phyloP scores from a whole-genome alignment of 2,797 vertebrate species.

The Scolopax rusticola region DNA sequence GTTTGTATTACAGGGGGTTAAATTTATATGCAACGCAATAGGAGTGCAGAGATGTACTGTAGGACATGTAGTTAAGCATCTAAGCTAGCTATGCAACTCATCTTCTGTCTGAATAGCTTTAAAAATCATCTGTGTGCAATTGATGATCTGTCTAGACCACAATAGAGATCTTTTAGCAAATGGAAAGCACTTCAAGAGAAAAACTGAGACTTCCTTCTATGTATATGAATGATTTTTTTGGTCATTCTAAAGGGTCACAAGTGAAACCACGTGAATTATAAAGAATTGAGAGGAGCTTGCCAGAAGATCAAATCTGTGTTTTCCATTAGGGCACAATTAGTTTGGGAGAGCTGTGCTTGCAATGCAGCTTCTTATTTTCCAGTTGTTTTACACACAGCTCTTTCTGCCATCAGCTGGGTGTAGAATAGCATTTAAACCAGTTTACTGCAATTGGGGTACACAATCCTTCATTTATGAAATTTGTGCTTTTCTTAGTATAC shows the following conservation, averaged over 20 bases:
- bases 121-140: neutral
- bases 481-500: neutral
- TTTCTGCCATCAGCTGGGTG: neutral
- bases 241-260: neutral
- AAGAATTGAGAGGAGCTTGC: neutral
- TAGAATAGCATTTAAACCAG: neutral
- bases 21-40: neutral
- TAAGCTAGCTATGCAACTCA: neutral
- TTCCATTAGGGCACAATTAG: neutral
- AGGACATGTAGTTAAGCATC: neutral
- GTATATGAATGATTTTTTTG: neutral
- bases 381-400: neutral
- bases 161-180: neutral
- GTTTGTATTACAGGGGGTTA: neutral
- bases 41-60: neutral
- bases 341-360: neutral
- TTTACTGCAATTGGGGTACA: neutral
- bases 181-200: neutral
- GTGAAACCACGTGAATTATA: neutral
- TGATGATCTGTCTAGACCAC: neutral
- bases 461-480: neutral
- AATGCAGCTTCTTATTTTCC: neutral
- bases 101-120: neutral
- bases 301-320: neutral
- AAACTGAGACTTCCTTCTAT: neutral